Percentiles rank a stretch among this genome's conserved stretches.
phyloP scores from a whole-genome alignment of 2,888 invertebrate species.

The Oscheius sp. region DNA sequence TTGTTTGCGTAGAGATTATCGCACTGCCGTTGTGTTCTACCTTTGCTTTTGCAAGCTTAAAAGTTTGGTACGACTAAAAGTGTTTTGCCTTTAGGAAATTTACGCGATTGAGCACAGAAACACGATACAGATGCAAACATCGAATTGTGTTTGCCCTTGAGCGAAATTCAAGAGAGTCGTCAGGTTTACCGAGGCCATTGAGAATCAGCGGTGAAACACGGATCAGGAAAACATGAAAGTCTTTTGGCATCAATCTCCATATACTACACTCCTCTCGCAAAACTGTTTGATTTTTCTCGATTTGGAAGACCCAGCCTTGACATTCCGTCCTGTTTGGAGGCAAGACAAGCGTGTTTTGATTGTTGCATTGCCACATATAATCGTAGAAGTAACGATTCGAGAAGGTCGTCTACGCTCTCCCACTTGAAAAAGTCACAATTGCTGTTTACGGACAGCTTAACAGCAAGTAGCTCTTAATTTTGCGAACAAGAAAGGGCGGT shows the following conservation, averaged over 20 bases:
- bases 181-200: slow-evolving; percentile 28
- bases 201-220: slow-evolving; percentile 25
- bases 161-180: slow-evolving; percentile 33
- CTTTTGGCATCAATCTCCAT: too few relatives aligned
- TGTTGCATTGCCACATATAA: slow-evolving; percentile 31
- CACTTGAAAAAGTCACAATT: slow-evolving; percentile 28
- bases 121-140: slow-evolving; percentile 34
- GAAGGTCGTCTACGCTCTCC: slow-evolving; percentile 23
- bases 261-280: neutral
- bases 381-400: slow-evolving; percentile 23
- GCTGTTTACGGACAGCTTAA: slow-evolving; percentile 18
- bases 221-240: slow-evolving; percentile 6
- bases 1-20: slow-evolving; percentile 35
- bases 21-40: slow-evolving; percentile 31
- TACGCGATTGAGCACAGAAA: slow-evolving; percentile 12
- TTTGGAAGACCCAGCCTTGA: slow-evolving; percentile 19
- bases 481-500: slow-evolving; percentile 17
- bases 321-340: slow-evolving; percentile 31
- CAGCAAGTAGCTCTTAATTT: slow-evolving; percentile 21
- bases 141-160: slow-evolving; percentile 27
- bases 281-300: neutral
- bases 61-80: slow-evolving; percentile 1
- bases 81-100: neutral
- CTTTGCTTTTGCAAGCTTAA: slow-evolving; percentile 1
- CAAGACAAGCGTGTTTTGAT: slow-evolving; percentile 30